Conservation (phyloP, 1,140 invertebrate species). For the Drosophila cardini region DNA sequence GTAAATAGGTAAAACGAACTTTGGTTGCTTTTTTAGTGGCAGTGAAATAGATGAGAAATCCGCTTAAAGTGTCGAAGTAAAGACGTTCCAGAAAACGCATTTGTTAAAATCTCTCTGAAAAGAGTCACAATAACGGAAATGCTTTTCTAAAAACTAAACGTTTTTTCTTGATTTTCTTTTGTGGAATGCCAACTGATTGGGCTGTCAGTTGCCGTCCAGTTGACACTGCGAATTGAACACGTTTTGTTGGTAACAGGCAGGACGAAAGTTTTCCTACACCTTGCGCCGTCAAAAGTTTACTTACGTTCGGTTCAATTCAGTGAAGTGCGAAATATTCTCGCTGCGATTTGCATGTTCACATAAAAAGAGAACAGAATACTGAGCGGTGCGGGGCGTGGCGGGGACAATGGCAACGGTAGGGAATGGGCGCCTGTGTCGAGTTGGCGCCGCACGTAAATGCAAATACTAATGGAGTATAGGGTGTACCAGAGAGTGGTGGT, state of each 20-base stretch:
- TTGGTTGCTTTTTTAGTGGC: neutral
- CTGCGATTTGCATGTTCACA: slow-evolving; percentile 70
- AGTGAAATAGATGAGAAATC: slow-evolving; percentile 7
- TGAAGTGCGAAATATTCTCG: slow-evolving; percentile 80
- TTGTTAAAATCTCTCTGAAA: neutral
- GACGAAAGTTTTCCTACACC: slow-evolving; percentile 17
- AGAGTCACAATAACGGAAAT: neutral
- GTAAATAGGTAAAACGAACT: neutral
- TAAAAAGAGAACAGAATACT: slow-evolving; percentile 21
- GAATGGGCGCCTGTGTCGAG: slow-evolving; percentile 21
- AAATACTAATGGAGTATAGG: slow-evolving; percentile 66
- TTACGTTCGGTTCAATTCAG: slow-evolving; percentile 39
- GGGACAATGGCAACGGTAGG: slow-evolving; percentile 1
- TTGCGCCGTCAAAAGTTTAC: slow-evolving; percentile 26
- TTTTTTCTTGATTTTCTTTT: too few relatives aligned
- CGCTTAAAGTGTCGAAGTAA: slow-evolving; percentile 20
- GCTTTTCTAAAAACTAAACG: too few relatives aligned
- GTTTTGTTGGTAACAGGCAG: slow-evolving; percentile 16
- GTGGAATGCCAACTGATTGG: slow-evolving; percentile 1
- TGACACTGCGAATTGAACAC: slow-evolving; percentile 39
- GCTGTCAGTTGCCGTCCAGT: slow-evolving; percentile 20
- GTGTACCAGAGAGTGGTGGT: neutral
- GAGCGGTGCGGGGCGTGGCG: neutral
- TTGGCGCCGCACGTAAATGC: slow-evolving; percentile 79
- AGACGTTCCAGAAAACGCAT: neutral